A percentile compares a stretch with the other conserved stretches of the same genome.
These are phyloP conservation scores for Calliphora vomitoria DNA, from an alignment of 2,888 invertebrate genomes.

Conservation along the genomic window DNA sequence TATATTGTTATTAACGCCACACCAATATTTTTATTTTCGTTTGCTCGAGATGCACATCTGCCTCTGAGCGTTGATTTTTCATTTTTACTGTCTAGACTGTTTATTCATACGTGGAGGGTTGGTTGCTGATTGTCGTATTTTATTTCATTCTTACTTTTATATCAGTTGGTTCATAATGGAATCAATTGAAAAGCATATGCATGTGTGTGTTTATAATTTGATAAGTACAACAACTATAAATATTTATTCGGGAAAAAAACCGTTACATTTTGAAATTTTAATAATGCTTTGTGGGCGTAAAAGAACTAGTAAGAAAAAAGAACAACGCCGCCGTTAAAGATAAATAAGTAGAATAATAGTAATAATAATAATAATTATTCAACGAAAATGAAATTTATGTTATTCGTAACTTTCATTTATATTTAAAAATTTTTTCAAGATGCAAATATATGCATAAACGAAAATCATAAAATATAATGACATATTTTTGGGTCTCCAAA, in stretches of 20 bases:
- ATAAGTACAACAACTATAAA: neutral
- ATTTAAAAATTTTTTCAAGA: too few species aligned
- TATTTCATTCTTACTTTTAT: slow-evolving; percentile 21
- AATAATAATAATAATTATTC: too few species aligned
- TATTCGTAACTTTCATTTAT: too few species aligned
- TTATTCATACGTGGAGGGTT: slow-evolving; percentile 51
- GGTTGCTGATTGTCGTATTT: slow-evolving; percentile 22
- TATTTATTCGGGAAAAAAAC: slow-evolving; percentile 2
- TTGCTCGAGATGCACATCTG: slow-evolving; percentile 68
- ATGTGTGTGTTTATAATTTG: neutral
- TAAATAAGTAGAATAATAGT: too few species aligned
- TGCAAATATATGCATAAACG: too few species aligned
- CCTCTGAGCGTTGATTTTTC: slow-evolving; percentile 71
- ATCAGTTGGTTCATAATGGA: slow-evolving; percentile 13
- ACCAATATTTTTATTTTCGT: slow-evolving; percentile 50
- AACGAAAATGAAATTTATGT: too few species aligned
- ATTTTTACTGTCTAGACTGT: slow-evolving; percentile 55
- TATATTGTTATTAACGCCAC: slow-evolving; percentile 51
- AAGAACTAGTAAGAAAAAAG: too few species aligned
- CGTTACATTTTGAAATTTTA: slow-evolving; percentile 36
- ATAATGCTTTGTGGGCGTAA: neutral
- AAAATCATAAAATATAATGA: too few species aligned
- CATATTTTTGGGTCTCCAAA: too few species aligned
- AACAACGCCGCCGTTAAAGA: too few species aligned
- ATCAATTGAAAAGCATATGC: slow-evolving; percentile 9